Evolutionary conservation across 1,140 invertebrate genomes (phyloP).

Genomic region (Copidosoma floridanum): DNA sequence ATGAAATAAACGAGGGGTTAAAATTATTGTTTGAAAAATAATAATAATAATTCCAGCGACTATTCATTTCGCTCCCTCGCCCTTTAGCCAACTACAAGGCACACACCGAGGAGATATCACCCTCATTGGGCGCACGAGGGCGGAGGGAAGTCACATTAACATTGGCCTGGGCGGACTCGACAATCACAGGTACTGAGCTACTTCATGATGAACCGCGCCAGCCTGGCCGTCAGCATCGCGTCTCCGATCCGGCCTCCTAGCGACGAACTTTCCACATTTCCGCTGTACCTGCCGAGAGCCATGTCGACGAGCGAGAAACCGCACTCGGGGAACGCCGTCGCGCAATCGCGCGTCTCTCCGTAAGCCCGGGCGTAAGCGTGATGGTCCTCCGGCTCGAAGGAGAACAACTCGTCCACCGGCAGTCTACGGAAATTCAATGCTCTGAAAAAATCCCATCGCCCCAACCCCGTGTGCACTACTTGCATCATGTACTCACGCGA

Average conservation of each 20-base stretch:
- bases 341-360: conserved; percentile 59
- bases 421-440: conserved; percentile 52
- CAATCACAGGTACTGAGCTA: no score
- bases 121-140: no score
- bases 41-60: conserved; percentile 33
- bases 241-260: no score
- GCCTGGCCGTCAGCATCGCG: no score
- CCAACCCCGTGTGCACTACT: no score
- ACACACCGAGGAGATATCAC: no score
- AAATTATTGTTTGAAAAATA: conserved; percentile 56
- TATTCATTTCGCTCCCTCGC: no score
- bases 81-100: no score
- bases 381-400: conserved; percentile 67
- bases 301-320: conserved; percentile 72
- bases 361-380: conserved; percentile 66
- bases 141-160: no score
- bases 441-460: no score
- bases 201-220: conserved; percentile 27
- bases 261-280: no score
- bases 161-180: no score
- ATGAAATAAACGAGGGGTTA: conserved; percentile 55
- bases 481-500: conserved; percentile 59
- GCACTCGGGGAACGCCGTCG: conserved; percentile 61
- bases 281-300: conserved; percentile 69
- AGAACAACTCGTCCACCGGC: conserved; percentile 62